Evolutionary conservation across 2,797 vertebrate genomes (phyloP).

Genomic region (Sebastes itinus): DNA sequence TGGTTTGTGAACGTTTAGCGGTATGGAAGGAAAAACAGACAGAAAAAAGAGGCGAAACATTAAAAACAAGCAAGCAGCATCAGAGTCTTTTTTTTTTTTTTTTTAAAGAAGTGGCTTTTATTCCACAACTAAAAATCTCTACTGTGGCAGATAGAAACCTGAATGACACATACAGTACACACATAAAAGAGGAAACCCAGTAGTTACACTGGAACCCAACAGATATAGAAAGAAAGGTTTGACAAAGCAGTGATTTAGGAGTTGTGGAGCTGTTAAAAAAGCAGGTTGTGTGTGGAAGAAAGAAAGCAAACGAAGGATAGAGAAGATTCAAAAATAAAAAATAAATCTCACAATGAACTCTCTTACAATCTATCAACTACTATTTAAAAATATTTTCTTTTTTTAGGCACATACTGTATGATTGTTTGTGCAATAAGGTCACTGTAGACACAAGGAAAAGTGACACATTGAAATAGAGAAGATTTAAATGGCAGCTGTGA

Average conservation of each 20-base stretch:
- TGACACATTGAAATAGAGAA: constrained; percentile 41
- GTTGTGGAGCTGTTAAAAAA: constrained; percentile 54
- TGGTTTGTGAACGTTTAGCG: constrained; percentile 56
- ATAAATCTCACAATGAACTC: constrained; percentile 35
- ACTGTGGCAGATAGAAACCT: constrained; percentile 55
- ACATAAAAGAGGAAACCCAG: constrained; percentile 42
- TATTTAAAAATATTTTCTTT: constrained; percentile 62
- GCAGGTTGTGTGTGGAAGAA: constrained; percentile 14
- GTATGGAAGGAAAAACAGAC: constrained; percentile 51
- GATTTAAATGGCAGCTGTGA: constrained; percentile 26
- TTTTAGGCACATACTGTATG: constrained; percentile 73
- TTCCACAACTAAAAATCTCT: constrained; percentile 76
- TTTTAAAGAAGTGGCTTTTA: constrained; percentile 73
- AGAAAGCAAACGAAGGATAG: constrained; percentile 30
- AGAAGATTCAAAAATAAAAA: constrained; percentile 28
- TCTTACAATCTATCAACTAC: constrained; percentile 48
- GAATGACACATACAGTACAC: constrained; percentile 44
- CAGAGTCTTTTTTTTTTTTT: constrained; percentile 61
- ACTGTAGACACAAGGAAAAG: constrained; percentile 43
- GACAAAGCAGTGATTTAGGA: constrained; percentile 59
- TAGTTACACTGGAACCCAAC: constrained; percentile 35
- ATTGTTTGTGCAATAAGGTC: constrained; percentile 63
- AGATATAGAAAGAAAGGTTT: constrained; percentile 45
- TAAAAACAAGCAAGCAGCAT: constrained; percentile 75
- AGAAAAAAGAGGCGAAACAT: constrained; percentile 49